Base-by-base conservation (phyloP, 2,797 vertebrate species). In the Catamblyrhynchus diadema region DNA sequence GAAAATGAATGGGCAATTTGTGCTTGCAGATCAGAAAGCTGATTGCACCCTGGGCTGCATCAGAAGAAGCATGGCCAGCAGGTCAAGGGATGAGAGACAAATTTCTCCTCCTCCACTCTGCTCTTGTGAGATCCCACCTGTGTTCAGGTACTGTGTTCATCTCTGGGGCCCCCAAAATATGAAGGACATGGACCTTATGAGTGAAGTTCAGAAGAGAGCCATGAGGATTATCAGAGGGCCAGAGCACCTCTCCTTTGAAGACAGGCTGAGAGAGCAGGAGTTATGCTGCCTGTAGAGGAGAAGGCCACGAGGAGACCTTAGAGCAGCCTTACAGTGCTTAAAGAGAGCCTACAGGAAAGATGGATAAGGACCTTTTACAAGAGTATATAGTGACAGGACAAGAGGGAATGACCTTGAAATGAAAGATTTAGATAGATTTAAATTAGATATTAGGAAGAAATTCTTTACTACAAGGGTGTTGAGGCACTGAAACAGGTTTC, bases 1-100 rank as follows among this genome's bases (percentile, higher is more conserved):
- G 13, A 80, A 8, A 6, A 48, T 17, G 25, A 82, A 20, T 8
- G 4, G 12, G 2, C 5, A 74, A 41, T 32, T 30, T 54, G 30
- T 59, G 44, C 20, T 59, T 0, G 1, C 25, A 86, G 44, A 24
- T 41, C 72, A 80, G 62, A 91, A 83, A 75, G 12, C 9, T 1
- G 7, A 9, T 5, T 3, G 1, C 3, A 41, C 6, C 30, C 47
- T 48, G 32, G 32, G 11, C n/a, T 53, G 7, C 48, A 82, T 8
- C 62, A 32, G 62, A 56, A 62, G 28, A 14, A 65, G 1, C 0
- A 0, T 27, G 47, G 8, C 15, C 84, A 88, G 33, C 7, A 33
- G 37, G 19, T 28, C 1, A 2, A 51, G 33, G 15, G 7, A 53
- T 1, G 3, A 33, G 33, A 60, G 8, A 66, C 0, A 4, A 33